Evolutionary conservation across 1,140 invertebrate genomes (phyloP).

Genomic region (Anoplolepis gracilipes): DNA sequence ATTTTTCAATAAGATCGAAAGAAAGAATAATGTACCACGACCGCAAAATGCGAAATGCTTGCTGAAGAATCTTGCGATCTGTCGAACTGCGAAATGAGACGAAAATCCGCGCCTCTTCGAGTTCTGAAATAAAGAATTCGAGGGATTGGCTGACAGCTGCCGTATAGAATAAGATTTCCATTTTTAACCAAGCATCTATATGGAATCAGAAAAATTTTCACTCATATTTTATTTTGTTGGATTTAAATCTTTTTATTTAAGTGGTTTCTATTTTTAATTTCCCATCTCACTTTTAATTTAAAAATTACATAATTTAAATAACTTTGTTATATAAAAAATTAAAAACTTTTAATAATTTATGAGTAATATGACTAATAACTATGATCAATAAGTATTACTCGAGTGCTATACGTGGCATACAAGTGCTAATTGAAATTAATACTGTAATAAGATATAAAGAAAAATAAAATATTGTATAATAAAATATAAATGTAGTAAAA

Average conservation of each 20-base stretch:
- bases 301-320: background rate
- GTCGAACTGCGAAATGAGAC: slow-evolving; percentile 69
- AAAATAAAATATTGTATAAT: slow-evolving; percentile 3
- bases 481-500: background rate
- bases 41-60: slow-evolving; percentile 55
- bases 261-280: background rate
- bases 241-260: slow-evolving; percentile 12
- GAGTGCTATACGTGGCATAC: background rate
- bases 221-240: no score
- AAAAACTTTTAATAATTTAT: background rate
- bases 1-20: slow-evolving; percentile 61
- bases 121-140: slow-evolving; percentile 41
- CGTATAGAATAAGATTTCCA: no score
- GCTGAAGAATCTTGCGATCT: slow-evolving; percentile 61
- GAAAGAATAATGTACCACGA: slow-evolving; percentile 34
- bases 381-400: background rate
- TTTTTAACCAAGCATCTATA: no score
- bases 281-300: background rate
- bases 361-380: no score
- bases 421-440: slow-evolving; percentile 17
- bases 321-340: background rate
- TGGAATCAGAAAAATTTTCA: no score
- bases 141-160: background rate
- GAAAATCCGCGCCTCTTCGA: slow-evolving; percentile 13
- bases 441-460: background rate